Evolutionary conservation across 1,140 invertebrate species (phyloP), one percentile per base, ranked within the genome.

Genomic region (Piezodorus guildinii): DNA sequence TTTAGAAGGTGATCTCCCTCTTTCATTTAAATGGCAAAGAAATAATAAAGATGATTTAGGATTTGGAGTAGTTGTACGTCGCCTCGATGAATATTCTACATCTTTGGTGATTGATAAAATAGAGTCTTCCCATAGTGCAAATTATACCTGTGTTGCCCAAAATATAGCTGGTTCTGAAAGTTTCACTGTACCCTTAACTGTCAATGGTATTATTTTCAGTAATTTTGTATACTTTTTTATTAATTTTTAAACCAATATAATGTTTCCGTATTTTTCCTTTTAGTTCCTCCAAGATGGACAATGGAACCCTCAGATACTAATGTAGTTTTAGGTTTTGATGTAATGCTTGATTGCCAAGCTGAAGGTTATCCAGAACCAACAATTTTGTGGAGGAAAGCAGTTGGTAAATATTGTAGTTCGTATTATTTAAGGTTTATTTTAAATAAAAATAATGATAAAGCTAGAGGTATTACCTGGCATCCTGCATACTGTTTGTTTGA

Each of bases 211-310:
- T 75, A 43, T 43, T 43, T 60, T 60, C 2, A 10, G 25, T 27
- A 56, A 56, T 23, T 25, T 56, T 23, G 1, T 27, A 9, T 23
- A 16, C 3, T 15, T 30, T 9, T 10, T n/a, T 39, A 60, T 1
- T 8, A 27, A 43, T 62, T 49, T 67, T 62, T 65, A 23, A 43
- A 43, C 27, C 3, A 25, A 9, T 56, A 27, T 56, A 27, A 6
- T 23, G 6, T 49, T 49, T n/a, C 17, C 8, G 2, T 49, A n/a
- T 49, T 49, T 49, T n/a, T 1, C 4, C 12, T 78, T 80, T 62
- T 72, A 94, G 91, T 96, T 56, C 91, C 92, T 12, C 92, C 93
- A 15, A 82, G 86, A 71, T 97, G 94, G 94, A 82, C 90, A 2
- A 78, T 91, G 65, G 91, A 95, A 72, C 94, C 93, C 0, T 80